Evolutionary conservation across 1,140 invertebrate genomes (phyloP), one percentile per base, ranked within the genome.

Genomic region (Akabosia matsudoensis): DNA sequence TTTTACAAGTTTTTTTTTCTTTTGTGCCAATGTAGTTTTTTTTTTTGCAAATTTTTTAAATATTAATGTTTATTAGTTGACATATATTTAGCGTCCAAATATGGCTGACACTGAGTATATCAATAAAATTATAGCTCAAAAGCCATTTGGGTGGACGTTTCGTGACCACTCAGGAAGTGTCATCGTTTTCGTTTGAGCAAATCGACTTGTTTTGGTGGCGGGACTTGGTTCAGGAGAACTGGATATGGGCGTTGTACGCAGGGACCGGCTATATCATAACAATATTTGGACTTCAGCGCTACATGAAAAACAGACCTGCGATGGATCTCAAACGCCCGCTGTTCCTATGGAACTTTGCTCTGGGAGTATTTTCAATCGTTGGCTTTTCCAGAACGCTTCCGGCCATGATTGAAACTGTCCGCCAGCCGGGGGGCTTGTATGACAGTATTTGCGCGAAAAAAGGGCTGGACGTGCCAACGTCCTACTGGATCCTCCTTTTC

Each of bases 301-400:
- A 92, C 81, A 99, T 99, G 97, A 90, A 93, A 81, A 91, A 90
- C 82, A 88, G 96, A 79, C 90, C 91, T 54, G 91, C 91, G 83
- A 98, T 93, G 85, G 91, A 97, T 83, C 86, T 99, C 13, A 88
- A 93, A 78, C 90, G 92, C 24, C 89, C 92, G 1, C 87, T 99
- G 10, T 91, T 92, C 75, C 83, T 94, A 79, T 99, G 97, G 97
- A 99, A 97, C 86, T 90, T 92, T 64, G 84, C 92, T 77, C 85
- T 99, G 78, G 97, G 96, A 1, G 87, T 92, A n/a, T 99, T 99
- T 87, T 97, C 94, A 84, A 94, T 98, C 77, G 92, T 96, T 86
- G 96, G 95, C 56, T 91, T 92, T 78, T 89, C 90, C 83, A 88
- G 94, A 83, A 95, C 93, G 73, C 88, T 93, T 72, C 92, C 95